Evolutionary conservation across 2,113 vertebrate genomes (phyloP).

Genomic region (Salvelinus namaycush): DNA sequence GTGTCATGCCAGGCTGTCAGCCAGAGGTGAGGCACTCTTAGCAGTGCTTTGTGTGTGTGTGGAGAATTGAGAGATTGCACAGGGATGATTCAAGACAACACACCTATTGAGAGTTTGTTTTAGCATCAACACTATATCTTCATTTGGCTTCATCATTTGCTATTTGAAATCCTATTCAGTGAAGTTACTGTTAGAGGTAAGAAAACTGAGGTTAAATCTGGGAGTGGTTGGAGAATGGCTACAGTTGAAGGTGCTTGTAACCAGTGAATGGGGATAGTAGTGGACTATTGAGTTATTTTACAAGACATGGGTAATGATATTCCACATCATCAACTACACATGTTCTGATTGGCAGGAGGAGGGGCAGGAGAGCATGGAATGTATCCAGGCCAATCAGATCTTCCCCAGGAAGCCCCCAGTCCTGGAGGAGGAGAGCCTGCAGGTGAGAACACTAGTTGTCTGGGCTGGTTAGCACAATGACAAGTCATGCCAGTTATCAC

Average conservation of each 20-base stretch:
- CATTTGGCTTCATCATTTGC: background rate
- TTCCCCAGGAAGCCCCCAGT: conserved; percentile 96
- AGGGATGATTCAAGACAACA: background rate
- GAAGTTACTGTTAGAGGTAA: background rate
- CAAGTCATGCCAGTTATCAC: background rate
- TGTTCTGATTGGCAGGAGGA: conserved; percentile 82
- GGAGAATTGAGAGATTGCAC: background rate
- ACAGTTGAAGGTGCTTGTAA: no score
- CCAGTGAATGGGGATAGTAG: background rate
- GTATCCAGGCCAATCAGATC: conserved; percentile 96
- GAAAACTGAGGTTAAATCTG: background rate
- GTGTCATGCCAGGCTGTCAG: background rate
- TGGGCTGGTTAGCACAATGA: background rate
- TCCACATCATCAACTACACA: background rate
- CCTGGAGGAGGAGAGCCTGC: conserved; percentile 94
- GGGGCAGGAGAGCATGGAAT: conserved; percentile 91
- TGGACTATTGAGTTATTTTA: no score
- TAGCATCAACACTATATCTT: background rate
- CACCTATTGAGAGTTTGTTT: background rate
- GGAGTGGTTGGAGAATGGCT: background rate
- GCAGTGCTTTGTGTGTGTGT: background rate
- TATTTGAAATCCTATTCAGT: background rate
- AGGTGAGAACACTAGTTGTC: conserved; percentile 73
- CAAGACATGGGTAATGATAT: background rate
- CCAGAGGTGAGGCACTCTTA: background rate